Base-by-base conservation (phyloP, 2,888 invertebrate genomes). In the Abrostola tripartita region DNA sequence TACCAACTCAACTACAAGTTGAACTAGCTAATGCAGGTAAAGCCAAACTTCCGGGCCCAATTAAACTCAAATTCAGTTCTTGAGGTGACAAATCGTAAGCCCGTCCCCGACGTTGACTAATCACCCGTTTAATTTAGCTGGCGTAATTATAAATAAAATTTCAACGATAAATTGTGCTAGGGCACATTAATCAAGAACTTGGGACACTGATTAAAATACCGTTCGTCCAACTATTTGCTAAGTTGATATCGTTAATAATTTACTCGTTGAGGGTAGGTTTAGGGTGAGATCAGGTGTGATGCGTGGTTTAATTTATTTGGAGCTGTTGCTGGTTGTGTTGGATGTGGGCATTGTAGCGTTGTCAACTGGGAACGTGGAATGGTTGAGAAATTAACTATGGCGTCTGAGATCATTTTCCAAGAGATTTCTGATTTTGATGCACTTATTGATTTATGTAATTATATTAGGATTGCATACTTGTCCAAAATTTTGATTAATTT, bases 181-280 rank as follows among this genome's bases (percentile, higher is more conserved):
- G 89, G 90, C 85, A 88, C 94, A 95, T 95, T 95, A 95, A 95
- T 95, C 95, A 95, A 94, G 94, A 95, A 95, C 93, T 95, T 95
- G 91, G 90, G 95, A 95, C 95, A 93, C 94, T 95, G 95, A 95
- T 95, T 95, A 95, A 95, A 95, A 95, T 92, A 90, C 93, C 91
- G 93, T 94, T 93, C 90, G 86, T 84, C 88, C 83, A 95, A 95
- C 95, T 95, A 95, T 95, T 94, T 84, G 89, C 87, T 83, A 88
- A 91, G 90, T 92, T 92, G 90, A 93, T 93, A 92, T 90, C 90
- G 94, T 94, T 92, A 91, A 94, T 94, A 93, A 94, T 94, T 92
- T 90, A 94, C 88, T 89, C 85, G 90, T 85, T 81, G 88, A 84
- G 85, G 87, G 82, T 85, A 81, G 73, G 82, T 84, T 81, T 81